Conservation (phyloP, 2,888 invertebrate species). For the Tuberolachnus salignus region DNA sequence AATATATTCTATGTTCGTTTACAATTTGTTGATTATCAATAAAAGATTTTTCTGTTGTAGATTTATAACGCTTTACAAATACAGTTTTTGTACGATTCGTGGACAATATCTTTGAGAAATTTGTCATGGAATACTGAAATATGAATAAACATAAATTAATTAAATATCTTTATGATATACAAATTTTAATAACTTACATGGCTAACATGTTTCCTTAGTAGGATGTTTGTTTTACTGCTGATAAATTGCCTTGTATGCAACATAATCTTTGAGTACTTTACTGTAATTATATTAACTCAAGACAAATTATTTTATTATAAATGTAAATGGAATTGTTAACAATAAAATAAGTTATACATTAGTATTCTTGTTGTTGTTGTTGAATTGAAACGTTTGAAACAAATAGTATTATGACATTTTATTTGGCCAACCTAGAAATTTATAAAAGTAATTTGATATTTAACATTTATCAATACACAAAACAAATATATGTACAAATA, state of each 20-base stretch:
- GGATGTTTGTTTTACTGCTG: not conserved
- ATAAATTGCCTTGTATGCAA: not conserved
- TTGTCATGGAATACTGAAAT: not conserved
- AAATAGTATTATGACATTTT: too few species aligned
- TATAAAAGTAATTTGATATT: too few species aligned
- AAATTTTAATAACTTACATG: slow-evolving; percentile 10
- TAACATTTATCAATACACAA: too few species aligned
- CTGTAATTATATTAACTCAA: not conserved
- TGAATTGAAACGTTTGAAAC: too few species aligned
- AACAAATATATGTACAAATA: too few species aligned
- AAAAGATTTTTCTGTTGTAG: not conserved
- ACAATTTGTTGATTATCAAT: not conserved
- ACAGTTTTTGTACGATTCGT: not conserved
- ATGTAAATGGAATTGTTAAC: not conserved
- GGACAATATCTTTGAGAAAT: not conserved
- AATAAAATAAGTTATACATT: not conserved
- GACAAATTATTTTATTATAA: not conserved
- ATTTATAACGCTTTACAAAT: not conserved
- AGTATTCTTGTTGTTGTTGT: not conserved
- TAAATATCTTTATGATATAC: not conserved
- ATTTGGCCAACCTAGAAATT: too few species aligned
- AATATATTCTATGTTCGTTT: not conserved
- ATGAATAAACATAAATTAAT: not conserved
- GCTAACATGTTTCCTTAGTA: not conserved
- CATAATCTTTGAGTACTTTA: not conserved